Evolutionary conservation across 2,797 vertebrate genomes (phyloP).

Genomic region (Coranthus polyacanthus): DNA sequence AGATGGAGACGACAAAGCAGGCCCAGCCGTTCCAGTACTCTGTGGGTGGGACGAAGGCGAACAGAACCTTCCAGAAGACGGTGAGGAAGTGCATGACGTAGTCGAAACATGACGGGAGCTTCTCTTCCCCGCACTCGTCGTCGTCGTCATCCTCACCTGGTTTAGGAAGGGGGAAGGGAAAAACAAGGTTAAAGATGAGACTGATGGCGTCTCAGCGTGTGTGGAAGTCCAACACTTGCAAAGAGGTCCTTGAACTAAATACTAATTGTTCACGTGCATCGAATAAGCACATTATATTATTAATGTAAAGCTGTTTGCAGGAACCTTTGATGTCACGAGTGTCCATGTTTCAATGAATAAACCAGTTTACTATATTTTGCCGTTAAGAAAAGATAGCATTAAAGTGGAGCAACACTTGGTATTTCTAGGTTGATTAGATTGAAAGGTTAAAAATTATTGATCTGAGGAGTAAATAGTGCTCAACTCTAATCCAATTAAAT

Average conservation of each 20-base stretch:
- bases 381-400: too few species aligned
- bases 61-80: slow-evolving; percentile 99
- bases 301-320: neutral
- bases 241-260: neutral
- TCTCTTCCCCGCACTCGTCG: slow-evolving; percentile 97
- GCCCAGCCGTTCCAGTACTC: slow-evolving; percentile 99
- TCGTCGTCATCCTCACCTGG: slow-evolving; percentile 96
- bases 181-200: neutral
- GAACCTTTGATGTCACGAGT: neutral
- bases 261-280: neutral
- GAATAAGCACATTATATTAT: neutral
- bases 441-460: slow-evolving; percentile 11
- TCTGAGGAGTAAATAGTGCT: neutral
- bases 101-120: slow-evolving; percentile 98
- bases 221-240: neutral
- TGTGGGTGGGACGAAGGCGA: slow-evolving; percentile 97
- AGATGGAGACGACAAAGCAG: slow-evolving; percentile 96
- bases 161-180: neutral
- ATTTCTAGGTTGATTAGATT: slow-evolving; percentile 12
- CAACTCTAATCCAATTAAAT: slow-evolving; percentile 3
- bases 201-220: neutral
- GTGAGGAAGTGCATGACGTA: slow-evolving; percentile 99
- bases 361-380: neutral
- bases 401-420: neutral
- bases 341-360: neutral